Conservation (phyloP, 1,140 invertebrate species). For the Onthophagus taurus region DNA sequence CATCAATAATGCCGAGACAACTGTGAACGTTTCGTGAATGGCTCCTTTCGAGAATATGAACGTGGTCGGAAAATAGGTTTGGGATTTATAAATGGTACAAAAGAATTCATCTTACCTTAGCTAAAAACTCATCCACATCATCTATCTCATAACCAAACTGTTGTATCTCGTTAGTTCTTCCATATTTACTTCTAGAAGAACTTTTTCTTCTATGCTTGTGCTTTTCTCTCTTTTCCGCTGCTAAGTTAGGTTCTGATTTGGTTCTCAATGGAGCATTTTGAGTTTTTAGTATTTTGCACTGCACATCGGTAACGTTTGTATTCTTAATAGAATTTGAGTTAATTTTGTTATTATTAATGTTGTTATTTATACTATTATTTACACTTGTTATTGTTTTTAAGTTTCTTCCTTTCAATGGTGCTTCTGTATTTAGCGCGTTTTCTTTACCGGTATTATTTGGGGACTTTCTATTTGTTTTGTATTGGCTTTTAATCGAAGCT, state of each 20-base stretch:
- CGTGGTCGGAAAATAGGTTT: too few species aligned
- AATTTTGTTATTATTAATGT: slow-evolving; percentile 19
- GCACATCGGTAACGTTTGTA: slow-evolving; percentile 18
- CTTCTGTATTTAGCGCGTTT: not conserved
- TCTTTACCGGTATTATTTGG: not conserved
- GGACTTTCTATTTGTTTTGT: slow-evolving; percentile 29
- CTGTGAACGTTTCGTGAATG: too few species aligned
- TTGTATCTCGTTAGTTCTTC: slow-evolving; percentile 37
- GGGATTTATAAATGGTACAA: too few species aligned
- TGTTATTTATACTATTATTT: slow-evolving; percentile 15
- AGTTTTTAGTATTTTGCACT: slow-evolving; percentile 23
- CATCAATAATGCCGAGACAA: too few species aligned
- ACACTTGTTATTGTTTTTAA: slow-evolving; percentile 2
- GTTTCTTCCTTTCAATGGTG: not conserved
- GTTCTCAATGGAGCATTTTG: slow-evolving; percentile 24
- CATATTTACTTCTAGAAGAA: slow-evolving; percentile 12
- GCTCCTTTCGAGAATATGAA: too few species aligned
- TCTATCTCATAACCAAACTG: slow-evolving; percentile 64
- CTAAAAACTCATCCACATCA: slow-evolving; percentile 62
- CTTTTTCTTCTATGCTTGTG: slow-evolving; percentile 21
- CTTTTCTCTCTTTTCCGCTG: slow-evolving; percentile 18
- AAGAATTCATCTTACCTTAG: slow-evolving; percentile 57
- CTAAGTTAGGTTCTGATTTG: slow-evolving; percentile 31
- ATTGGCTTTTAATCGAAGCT: slow-evolving; percentile 35
- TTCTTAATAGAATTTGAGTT: slow-evolving; percentile 17